A percentile compares a stretch with the other conserved stretches of the same genome.
phyloP scores from a whole-genome alignment of 1,140 invertebrate genomes.

The Chionoecetes opilio region DNA sequence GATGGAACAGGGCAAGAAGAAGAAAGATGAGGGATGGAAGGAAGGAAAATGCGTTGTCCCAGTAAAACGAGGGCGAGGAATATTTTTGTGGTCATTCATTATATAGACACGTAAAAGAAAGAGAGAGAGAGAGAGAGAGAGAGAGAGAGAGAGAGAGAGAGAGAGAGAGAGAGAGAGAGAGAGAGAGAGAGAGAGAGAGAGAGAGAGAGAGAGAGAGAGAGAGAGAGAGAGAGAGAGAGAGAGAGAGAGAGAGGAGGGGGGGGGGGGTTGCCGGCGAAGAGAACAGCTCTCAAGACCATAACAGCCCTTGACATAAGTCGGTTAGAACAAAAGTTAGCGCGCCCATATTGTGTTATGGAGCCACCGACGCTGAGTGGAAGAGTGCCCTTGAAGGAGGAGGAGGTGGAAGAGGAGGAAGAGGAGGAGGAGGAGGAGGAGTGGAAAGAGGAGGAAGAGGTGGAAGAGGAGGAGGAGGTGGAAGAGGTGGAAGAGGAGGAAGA shows the following conservation, averaged over 20 bases:
- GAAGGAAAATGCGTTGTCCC: neutral
- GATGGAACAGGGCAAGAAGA: neutral
- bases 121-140: neutral
- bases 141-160: neutral
- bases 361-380: neutral
- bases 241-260: neutral
- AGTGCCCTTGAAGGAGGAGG: neutral
- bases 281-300: neutral
- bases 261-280: neutral
- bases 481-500: neutral
- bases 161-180: neutral
- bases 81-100: neutral
- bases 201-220: neutral
- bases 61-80: neutral
- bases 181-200: neutral
- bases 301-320: constrained; percentile 3
- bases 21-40: neutral
- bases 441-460: neutral
- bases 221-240: neutral
- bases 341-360: neutral
- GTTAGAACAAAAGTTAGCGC: constrained; percentile 16
- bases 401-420: neutral
- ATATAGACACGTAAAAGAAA: neutral
- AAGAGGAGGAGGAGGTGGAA: neutral
- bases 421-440: neutral